phyloP scores from a whole-genome alignment of 1,140 invertebrate genomes.

The Bombus balteatus region DNA sequence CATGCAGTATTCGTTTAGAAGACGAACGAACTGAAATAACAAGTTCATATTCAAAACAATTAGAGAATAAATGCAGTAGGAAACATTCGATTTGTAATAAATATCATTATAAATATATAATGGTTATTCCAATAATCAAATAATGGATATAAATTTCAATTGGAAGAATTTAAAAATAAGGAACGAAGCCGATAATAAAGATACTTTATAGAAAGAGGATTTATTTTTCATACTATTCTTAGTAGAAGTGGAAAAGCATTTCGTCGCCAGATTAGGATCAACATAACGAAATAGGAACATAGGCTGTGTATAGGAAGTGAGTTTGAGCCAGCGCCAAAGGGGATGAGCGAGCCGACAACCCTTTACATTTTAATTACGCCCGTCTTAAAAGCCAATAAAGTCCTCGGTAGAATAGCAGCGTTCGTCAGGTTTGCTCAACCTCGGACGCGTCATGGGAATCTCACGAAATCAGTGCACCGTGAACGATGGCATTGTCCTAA shows the following conservation, averaged over 20 bases:
- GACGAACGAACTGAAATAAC: too few relatives aligned
- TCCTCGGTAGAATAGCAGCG: slow-evolving; percentile 61
- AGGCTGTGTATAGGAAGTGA: slow-evolving; percentile 26
- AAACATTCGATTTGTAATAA: too few relatives aligned
- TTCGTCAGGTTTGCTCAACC: slow-evolving; percentile 53
- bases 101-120: too few relatives aligned
- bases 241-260: background rate
- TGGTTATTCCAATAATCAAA: background rate
- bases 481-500: background rate
- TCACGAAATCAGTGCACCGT: slow-evolving; percentile 27
- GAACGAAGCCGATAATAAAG: background rate
- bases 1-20: too few relatives aligned
- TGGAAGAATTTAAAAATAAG: background rate
- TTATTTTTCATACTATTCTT: too few relatives aligned
- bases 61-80: background rate
- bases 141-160: background rate
- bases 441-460: slow-evolving; percentile 31
- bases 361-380: slow-evolving; percentile 79
- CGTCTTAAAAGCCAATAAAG: slow-evolving; percentile 78
- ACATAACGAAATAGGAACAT: background rate
- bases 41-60: background rate
- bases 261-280: slow-evolving; percentile 14
- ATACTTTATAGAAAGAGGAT: background rate
- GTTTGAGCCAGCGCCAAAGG: slow-evolving; percentile 53
- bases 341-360: slow-evolving; percentile 69